Evolutionary conservation across 2,888 invertebrate genomes (phyloP).

Genomic region (Cephus sareptanus): DNA sequence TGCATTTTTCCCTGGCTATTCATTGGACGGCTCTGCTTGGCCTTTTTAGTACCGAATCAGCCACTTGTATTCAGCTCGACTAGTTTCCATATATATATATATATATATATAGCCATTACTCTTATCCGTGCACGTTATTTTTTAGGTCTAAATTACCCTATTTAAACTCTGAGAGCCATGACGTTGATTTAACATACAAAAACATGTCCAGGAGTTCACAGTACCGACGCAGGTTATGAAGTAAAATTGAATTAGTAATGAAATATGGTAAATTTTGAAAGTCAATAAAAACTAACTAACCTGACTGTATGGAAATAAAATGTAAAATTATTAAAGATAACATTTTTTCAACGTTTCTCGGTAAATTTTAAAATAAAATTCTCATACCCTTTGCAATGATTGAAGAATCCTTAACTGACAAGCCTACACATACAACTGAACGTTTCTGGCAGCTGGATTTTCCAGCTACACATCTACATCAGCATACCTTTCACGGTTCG

Average conservation of each 20-base stretch:
- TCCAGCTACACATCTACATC: not conserved
- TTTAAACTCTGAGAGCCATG: not conserved
- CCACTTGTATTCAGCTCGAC: not conserved
- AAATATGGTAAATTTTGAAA: too few relatives aligned
- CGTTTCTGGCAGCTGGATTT: not conserved
- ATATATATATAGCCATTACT: not conserved
- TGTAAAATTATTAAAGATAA: too few relatives aligned
- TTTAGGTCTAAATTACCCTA: not conserved
- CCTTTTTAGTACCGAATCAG: not conserved
- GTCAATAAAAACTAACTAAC: too few relatives aligned
- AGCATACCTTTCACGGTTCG: not conserved
- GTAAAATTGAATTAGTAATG: too few relatives aligned
- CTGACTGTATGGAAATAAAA: too few relatives aligned
- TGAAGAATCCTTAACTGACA: too few relatives aligned
- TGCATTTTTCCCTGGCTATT: not conserved
- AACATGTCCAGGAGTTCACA: not conserved
- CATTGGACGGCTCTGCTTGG: not conserved
- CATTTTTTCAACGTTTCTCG: too few relatives aligned
- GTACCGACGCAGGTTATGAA: not conserved
- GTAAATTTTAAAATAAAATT: too few relatives aligned
- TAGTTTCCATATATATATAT: not conserved
- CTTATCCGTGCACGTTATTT: not conserved
- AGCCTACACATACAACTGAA: not conserved
- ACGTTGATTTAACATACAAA: not conserved
- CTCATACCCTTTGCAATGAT: too few relatives aligned